These are phyloP conservation scores for Stenolophus ochropezus DNA, from an alignment of 2,888 invertebrate genomes.

Conservation along the genomic window DNA sequence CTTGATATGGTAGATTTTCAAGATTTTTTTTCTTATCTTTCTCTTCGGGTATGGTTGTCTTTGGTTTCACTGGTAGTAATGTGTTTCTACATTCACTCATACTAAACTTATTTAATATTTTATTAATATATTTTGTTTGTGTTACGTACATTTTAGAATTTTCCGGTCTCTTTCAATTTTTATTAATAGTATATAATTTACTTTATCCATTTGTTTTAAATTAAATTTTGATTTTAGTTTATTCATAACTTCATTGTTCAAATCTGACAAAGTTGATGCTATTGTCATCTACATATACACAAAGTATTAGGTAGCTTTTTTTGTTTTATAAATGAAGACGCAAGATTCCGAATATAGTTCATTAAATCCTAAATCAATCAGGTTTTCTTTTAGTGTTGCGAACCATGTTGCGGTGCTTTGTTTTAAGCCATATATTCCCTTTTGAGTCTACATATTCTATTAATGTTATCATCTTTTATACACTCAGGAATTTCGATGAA, in stretches of 20 bases:
- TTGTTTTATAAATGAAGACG: slow-evolving; percentile 1
- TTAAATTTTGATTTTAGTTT: slow-evolving; percentile 6
- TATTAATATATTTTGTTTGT: neutral
- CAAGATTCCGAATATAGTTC: slow-evolving; percentile 8
- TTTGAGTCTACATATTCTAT: slow-evolving; percentile 12
- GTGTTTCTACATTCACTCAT: neutral
- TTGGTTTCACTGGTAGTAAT: neutral
- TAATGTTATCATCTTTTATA: neutral
- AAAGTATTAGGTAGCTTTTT: neutral
- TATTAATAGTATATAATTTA: neutral
- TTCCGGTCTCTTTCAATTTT: neutral
- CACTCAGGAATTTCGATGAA: slow-evolving; percentile 12
- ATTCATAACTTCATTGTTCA: neutral
- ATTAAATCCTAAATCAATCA: neutral
- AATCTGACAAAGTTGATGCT: neutral
- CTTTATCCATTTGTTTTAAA: neutral
- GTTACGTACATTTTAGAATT: neutral
- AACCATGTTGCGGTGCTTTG: slow-evolving; percentile 15
- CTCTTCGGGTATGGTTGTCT: neutral
- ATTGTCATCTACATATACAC: slow-evolving; percentile 1
- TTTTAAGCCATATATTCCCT: slow-evolving; percentile 5
- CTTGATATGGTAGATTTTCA: neutral
- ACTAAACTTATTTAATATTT: neutral
- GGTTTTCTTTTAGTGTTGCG: neutral
- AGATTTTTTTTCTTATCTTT: neutral